Percentiles rank a stretch among this genome's conserved stretches.
These are phyloP conservation scores for Sicus ferrugineus DNA, from an alignment of 2,888 invertebrate genomes.

Conservation along the genomic window DNA sequence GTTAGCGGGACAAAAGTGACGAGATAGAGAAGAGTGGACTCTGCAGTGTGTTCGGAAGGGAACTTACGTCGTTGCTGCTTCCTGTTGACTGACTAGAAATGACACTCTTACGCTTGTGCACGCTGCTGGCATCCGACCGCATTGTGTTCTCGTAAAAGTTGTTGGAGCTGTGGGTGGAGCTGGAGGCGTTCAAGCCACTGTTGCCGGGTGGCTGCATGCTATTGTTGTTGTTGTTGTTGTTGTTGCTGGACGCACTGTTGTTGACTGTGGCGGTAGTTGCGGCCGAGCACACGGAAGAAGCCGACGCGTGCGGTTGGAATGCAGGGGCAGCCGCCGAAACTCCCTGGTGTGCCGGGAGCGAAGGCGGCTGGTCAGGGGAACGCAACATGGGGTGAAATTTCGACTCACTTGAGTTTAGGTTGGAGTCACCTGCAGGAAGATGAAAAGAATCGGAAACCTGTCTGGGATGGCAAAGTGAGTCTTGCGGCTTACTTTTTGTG, in stretches of 20 bases:
- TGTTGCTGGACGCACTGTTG: slow-evolving; percentile 44
- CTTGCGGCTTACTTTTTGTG: slow-evolving; percentile 65
- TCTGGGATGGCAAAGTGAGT: too few species aligned
- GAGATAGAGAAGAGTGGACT: neutral
- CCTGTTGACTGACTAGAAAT: slow-evolving; percentile 66
- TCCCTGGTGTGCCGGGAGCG: slow-evolving; percentile 57
- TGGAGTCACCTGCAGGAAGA: slow-evolving; percentile 61
- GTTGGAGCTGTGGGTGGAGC: slow-evolving; percentile 65
- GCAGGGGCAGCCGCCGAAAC: slow-evolving; percentile 43
- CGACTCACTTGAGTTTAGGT: slow-evolving; percentile 57
- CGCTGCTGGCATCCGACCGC: slow-evolving; percentile 65
- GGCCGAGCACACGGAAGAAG: slow-evolving; percentile 58
- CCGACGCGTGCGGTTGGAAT: slow-evolving; percentile 53
- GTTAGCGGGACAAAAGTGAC: slow-evolving; percentile 39
- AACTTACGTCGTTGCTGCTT: slow-evolving; percentile 64
- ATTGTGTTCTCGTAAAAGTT: slow-evolving; percentile 65
- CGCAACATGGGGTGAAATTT: slow-evolving; percentile 63
- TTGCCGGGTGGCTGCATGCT: slow-evolving; percentile 50
- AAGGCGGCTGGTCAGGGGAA: slow-evolving; percentile 64
- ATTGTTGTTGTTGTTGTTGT: slow-evolving; percentile 41
- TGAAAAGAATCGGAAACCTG: too few species aligned
- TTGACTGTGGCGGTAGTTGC: slow-evolving; percentile 58
- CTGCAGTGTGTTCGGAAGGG: neutral
- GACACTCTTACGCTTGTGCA: slow-evolving; percentile 65
- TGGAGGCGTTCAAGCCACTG: slow-evolving; percentile 60